A percentile compares a stretch with the other conserved stretches of the same genome.
Conservation (phyloP, 2,113 vertebrate species). For the Larimichthys crocea region DNA sequence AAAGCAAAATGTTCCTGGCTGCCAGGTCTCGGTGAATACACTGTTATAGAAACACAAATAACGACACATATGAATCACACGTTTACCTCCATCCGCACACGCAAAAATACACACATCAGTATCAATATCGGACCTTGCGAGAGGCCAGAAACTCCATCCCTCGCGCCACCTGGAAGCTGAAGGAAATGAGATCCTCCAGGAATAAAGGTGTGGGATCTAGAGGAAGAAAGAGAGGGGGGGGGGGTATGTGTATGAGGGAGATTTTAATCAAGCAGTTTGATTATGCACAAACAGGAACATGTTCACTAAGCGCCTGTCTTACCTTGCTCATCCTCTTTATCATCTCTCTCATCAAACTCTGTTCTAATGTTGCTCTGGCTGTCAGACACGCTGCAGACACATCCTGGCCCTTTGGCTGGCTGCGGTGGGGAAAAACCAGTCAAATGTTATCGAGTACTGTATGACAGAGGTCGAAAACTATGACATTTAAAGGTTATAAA, state of each 20-base stretch:
- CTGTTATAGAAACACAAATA: conserved; percentile 69
- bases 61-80: not conserved
- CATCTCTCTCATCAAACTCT: conserved; percentile 83
- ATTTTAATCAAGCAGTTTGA: not conserved
- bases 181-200: conserved; percentile 94
- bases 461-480: not conserved
- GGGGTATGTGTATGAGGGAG: too few species aligned
- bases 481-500: not conserved
- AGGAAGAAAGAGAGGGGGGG: conserved; percentile 2
- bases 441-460: not conserved
- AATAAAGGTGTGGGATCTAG: conserved; percentile 81
- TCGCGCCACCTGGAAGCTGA: conserved; percentile 96
- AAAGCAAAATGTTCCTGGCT: conserved; percentile 93
- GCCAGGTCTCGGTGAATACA: conserved; percentile 97
- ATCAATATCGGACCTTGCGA: conserved; percentile 87
- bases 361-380: conserved; percentile 82
- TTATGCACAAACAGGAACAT: not conserved
- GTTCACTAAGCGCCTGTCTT: conserved; percentile 8
- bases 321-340: conserved; percentile 43
- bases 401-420: conserved; percentile 66
- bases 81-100: not conserved
- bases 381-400: conserved; percentile 81
- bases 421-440: conserved; percentile 18
- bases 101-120: too few species aligned
- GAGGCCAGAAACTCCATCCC: conserved; percentile 98